These are phyloP conservation scores for Halcyon senegalensis DNA, from an alignment of 2,113 vertebrate genomes.

Conservation along the genomic window DNA sequence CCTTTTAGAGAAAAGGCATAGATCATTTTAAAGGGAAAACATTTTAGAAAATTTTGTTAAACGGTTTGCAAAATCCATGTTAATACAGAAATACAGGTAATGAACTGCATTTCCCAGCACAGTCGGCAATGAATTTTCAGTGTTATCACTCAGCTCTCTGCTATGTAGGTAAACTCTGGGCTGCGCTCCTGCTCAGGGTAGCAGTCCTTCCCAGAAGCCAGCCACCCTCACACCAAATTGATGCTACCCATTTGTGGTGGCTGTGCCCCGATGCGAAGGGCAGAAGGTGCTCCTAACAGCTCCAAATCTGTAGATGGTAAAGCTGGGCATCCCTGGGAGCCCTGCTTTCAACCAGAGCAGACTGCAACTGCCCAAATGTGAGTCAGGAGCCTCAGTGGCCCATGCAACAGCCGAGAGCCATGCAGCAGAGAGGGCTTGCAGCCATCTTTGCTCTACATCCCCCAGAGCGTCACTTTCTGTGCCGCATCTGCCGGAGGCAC, in stretches of 20 bases:
- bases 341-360: background rate
- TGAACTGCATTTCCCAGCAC: background rate
- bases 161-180: accelerated
- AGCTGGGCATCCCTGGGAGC: background rate
- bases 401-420: accelerated
- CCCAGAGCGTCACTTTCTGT: background rate
- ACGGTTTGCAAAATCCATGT: background rate
- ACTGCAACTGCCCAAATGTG: background rate
- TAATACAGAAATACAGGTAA: background rate
- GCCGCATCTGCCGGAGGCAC: background rate
- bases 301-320: accelerated
- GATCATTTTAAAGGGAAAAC: background rate
- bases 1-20: background rate
- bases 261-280: accelerated
- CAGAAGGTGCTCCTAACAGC: background rate
- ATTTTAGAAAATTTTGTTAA: background rate
- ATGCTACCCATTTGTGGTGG: accelerated
- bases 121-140: background rate
- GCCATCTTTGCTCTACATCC: background rate
- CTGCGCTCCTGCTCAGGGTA: background rate
- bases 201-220: background rate
- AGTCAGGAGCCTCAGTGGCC: background rate
- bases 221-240: accelerated
- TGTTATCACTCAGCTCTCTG: background rate
- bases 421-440: accelerated